Evolutionary conservation across 2,888 invertebrate genomes (phyloP).

Genomic region (Toxonevra muliebris): DNA sequence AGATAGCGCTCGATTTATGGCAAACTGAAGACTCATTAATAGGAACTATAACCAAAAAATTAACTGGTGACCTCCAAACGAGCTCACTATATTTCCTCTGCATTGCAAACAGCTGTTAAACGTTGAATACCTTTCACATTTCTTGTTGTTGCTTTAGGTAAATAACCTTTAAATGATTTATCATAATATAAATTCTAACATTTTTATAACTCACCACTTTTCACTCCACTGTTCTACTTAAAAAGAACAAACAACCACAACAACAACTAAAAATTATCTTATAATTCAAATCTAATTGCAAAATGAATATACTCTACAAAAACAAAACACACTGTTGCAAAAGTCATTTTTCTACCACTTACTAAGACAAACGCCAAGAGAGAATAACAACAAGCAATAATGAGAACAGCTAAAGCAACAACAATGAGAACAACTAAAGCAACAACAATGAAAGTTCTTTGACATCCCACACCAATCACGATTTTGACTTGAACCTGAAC

Average conservation of each 20-base stretch:
- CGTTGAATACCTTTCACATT: no score
- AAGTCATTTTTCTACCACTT: neutral
- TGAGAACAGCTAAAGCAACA: slow-evolving; percentile 6
- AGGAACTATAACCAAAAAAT: no score
- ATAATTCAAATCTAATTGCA: neutral
- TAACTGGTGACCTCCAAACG: no score
- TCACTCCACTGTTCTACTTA: neutral
- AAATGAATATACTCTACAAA: slow-evolving; percentile 9
- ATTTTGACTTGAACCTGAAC: slow-evolving; percentile 26
- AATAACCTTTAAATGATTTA: no score
- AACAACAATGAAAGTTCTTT: slow-evolving; percentile 20
- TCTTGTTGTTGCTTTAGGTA: no score
- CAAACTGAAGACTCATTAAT: no score
- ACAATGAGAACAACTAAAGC: neutral
- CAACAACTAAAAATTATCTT: slow-evolving; percentile 7
- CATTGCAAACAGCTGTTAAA: no score
- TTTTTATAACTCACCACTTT: no score
- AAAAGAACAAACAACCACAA: neutral
- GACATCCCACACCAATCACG: slow-evolving; percentile 22
- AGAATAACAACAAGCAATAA: neutral
- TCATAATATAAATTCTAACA: no score
- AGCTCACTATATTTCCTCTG: no score
- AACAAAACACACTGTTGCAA: neutral
- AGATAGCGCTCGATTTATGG: no score
- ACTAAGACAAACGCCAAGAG: neutral